phyloP scores from a whole-genome alignment of 2,888 invertebrate genomes.

The Cerastis rubricosa region DNA sequence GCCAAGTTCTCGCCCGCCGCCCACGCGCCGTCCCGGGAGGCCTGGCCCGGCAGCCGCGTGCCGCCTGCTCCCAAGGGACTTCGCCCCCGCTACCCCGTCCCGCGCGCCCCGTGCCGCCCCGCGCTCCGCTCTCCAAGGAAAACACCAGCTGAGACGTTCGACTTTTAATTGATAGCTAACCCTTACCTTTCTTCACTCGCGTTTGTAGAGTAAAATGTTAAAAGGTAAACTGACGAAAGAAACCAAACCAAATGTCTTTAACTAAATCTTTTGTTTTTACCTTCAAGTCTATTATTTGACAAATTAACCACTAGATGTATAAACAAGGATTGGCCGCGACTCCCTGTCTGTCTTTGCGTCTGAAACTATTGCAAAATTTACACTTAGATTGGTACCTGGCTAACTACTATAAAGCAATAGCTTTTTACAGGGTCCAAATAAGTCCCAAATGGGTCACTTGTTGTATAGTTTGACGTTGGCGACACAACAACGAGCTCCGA shows the following conservation, averaged over 20 bases:
- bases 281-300: not conserved
- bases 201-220: slow-evolving; percentile 27
- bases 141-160: slow-evolving; percentile 86
- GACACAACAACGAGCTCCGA: slow-evolving; percentile 27
- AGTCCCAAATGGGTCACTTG: not conserved
- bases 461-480: not conserved
- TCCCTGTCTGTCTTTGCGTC: not conserved
- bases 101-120: slow-evolving; percentile 55
- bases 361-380: not conserved
- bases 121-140: slow-evolving; percentile 80
- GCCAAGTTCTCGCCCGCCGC: slow-evolving; percentile 88
- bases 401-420: not conserved
- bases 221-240: slow-evolving; percentile 14
- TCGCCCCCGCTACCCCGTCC: slow-evolving; percentile 70
- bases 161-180: slow-evolving; percentile 85
- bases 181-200: slow-evolving; percentile 52
- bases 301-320: not conserved
- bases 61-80: slow-evolving; percentile 87
- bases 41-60: slow-evolving; percentile 86
- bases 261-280: not conserved
- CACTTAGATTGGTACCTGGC: not conserved
- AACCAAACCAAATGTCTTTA: not conserved
- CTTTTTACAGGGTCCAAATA: not conserved
- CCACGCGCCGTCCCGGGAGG: slow-evolving; percentile 86
- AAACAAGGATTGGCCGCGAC: not conserved